Evolutionary conservation across 2,113 vertebrate genomes (phyloP).

Genomic region (Callospermophilus lateralis): DNA sequence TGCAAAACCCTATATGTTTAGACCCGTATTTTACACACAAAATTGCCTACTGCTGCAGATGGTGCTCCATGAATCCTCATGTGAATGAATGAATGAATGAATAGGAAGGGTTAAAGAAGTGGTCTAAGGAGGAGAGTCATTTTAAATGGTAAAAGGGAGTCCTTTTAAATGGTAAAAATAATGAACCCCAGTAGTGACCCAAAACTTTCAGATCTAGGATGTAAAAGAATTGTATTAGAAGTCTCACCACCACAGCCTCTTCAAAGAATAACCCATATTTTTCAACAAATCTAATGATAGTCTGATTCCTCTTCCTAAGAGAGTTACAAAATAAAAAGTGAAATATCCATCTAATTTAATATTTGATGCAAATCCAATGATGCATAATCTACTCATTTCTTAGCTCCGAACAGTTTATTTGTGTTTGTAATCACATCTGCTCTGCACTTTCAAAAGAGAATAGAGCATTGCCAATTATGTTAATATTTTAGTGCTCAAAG

Average conservation of each 20-base stretch:
- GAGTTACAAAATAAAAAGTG: background rate
- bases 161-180: background rate
- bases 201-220: background rate
- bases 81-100: background rate
- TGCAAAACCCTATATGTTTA: background rate
- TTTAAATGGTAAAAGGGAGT: background rate
- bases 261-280: background rate
- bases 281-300: background rate
- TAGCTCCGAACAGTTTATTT: background rate
- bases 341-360: background rate
- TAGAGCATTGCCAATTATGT: background rate
- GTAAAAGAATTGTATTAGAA: too few relatives aligned
- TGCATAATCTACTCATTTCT: background rate
- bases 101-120: background rate
- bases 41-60: background rate
- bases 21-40: background rate
- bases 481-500: background rate
- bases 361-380: background rate
- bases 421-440: background rate
- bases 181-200: background rate
- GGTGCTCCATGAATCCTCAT: background rate
- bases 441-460: background rate
- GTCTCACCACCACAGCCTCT: background rate
- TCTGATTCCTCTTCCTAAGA: background rate
- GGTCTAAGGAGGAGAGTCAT: background rate